Evolutionary conservation across 1,140 invertebrate species (phyloP), one percentile per base, ranked within the genome.

Genomic region (Drosophila kohkoa): DNA sequence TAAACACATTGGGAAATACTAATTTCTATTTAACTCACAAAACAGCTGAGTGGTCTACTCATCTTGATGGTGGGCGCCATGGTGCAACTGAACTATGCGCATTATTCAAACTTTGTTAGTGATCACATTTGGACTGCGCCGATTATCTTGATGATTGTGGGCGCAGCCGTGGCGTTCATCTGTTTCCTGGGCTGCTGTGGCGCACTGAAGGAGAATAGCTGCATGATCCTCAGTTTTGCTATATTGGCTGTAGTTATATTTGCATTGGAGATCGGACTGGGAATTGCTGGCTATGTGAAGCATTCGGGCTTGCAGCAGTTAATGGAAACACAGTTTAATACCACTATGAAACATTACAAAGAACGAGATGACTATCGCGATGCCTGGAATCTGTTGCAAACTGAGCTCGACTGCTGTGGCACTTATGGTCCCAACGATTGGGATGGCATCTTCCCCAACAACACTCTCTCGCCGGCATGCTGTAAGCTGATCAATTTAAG

Each of bases 181-280:
- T 96, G 97, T 30, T 97, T 98, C 94, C 96, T 98, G 73, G 97
- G 97, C 71, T 98, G 97, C 93, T 98, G 97, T 77, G 97, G 97
- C 15, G 97, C 97, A 11, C 93, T 97, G 3, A 96, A 96, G 83
- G 97, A 98, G 92, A 97, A 96, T 86, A 95, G 96, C 77, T 97
- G 96, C 93, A 97, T 98, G 96, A 96, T 98, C 46, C 94, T 96
- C 13, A 97, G 96, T 96, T 99, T 98, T 93, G 96, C 96, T 11
- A 95, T 96, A 51, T 93, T 98, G 48, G 93, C 98, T 71, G 93
- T 96, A 8, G 88, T 98, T 8, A 97, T 98, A 64, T 98, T 98
- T 92, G 93, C 97, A 2, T 92, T 97, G 66, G 97, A 99, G 93
- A 91, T 98, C 57, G 96, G 96, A 3, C 96, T 96, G 64, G 98